Base-by-base conservation (phyloP, 92 coral and sea anemone genomes). In the Actinostola sp. region DNA sequence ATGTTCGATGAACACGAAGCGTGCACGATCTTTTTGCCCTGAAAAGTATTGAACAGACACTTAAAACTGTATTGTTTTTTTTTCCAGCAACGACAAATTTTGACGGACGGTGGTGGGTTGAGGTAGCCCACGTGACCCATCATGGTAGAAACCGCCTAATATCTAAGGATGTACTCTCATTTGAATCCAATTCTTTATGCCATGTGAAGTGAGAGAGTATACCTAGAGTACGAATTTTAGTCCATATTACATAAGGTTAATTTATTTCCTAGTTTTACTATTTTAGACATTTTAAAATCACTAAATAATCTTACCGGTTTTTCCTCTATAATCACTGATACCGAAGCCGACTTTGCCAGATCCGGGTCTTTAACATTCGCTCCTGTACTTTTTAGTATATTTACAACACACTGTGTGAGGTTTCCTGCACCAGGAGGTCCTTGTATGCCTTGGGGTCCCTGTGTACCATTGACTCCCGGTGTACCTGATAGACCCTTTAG, bases 381-480 rank as follows among this genome's bases (percentile, higher is more conserved):
- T n/a, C n/a, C n/a, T 49, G 56, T 49, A n/a, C 60, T 31, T 17
- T 34, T 25, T 34, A 1, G 8, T 34, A 13, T 9, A 2, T 12
- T 62, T 10, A 62, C 67, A 5, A 14, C 20, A 62, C 67, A 62
- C 48, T 62, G 67, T 16, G 67, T 62, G 1, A 62, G 48, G 35
- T 62, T 62, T 38, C 67, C 67, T 1, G 49, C 67, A 34, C 67
- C 67, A 34, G 30, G 30, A 35, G 48, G 25, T 9, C 75, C 75
- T 52, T 69, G 75, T 25, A 25, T 13, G 1, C 75, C 75, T 19
- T 12, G 28, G 8, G 51, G 26, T 20, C 71, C 71, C 25, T 51
- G n/a, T n/a, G 67, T 21, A 8, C 65, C 65, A 29, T 59, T 29
- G 10, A 59, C 8, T 34, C 65, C 65, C 41, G 42, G 49, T 23